phyloP scores from a whole-genome alignment of 2,888 invertebrate genomes.

The Orthosia cruda region DNA sequence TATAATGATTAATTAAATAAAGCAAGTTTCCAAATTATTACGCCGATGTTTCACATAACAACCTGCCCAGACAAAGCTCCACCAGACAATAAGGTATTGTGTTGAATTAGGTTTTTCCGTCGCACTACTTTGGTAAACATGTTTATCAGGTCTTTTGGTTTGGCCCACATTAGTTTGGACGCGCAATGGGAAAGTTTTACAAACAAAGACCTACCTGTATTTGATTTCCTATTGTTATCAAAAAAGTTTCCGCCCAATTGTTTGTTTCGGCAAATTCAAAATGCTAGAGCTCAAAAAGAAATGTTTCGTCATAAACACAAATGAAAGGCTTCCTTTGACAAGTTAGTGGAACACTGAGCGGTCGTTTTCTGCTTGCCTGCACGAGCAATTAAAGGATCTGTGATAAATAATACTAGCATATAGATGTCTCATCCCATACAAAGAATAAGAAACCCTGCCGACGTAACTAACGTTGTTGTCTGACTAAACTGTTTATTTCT shows the following conservation, averaged over 20 bases:
- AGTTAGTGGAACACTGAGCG: not conserved
- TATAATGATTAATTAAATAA: no score
- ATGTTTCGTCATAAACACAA: no score
- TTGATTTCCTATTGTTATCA: not conserved
- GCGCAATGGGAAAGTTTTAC: not conserved
- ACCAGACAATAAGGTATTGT: no score
- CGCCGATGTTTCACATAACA: no score
- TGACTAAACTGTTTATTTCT: no score
- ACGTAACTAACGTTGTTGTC: no score
- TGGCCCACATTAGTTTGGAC: no score
- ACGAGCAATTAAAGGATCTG: not conserved
- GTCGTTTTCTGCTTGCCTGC: not conserved
- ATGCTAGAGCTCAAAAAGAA: not conserved
- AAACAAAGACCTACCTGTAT: not conserved
- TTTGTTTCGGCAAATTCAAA: not conserved
- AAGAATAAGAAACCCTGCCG: no score
- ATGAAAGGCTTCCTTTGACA: not conserved
- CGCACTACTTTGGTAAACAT: not conserved
- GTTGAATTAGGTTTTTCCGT: not conserved
- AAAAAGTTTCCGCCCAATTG: not conserved
- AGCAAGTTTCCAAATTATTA: no score
- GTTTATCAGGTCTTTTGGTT: not conserved
- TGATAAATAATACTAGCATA: no score
- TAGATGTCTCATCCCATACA: no score
- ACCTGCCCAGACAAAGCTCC: no score